Evolutionary conservation across 2,113 vertebrate species (phyloP), one percentile per base, ranked within the genome.

Genomic region (Dolichallabes microphthalmus): DNA sequence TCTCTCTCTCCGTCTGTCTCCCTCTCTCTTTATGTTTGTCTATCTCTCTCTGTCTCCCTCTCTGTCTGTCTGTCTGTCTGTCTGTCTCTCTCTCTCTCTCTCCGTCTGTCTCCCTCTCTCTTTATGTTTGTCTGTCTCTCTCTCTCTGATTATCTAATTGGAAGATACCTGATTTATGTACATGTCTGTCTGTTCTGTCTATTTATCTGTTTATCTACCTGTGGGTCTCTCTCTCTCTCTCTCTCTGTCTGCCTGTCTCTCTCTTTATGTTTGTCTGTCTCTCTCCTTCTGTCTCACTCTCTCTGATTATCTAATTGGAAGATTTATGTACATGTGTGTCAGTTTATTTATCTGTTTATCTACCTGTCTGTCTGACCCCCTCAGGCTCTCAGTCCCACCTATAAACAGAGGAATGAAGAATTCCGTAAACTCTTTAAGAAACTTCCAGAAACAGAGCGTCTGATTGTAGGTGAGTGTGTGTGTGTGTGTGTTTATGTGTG

Each of bases 351-450:
- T 35, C 32, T 35, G 32, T 35, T 35, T 35, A 35, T 35, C 2
- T 35, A 35, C 1, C 32, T 35, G 3, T n/a, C 78, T 75, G 13
- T 52, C 15, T 19, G 35, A 30, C 30, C n/a, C 55, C 11, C 17
- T n/a, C 90, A 98, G 97, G 96, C 97, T 90, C 93, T 98, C 90
- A 97, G 97, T 88, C 97, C 96, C 12, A 98, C 96, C 0, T 98
- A 98, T 87, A 98, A 98, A 89, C 97, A 98, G 79, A 93, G 96
- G 8, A 98, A 98, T 0, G 97, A 98, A 68, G 97, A 98, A 83
- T 98, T 98, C 90, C 95, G 96, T 22, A 97, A 96, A 88, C 93
- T 98, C 86, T 98, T 98, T 73, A 97, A 96, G 93, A 96, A 96
- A 61, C 94, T 98, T 77, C 97, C 96, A 0, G 96, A 97, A 83